These are phyloP conservation scores for Diplodus puntazzo DNA, from an alignment of 2,797 vertebrate species.

Conservation along the genomic window DNA sequence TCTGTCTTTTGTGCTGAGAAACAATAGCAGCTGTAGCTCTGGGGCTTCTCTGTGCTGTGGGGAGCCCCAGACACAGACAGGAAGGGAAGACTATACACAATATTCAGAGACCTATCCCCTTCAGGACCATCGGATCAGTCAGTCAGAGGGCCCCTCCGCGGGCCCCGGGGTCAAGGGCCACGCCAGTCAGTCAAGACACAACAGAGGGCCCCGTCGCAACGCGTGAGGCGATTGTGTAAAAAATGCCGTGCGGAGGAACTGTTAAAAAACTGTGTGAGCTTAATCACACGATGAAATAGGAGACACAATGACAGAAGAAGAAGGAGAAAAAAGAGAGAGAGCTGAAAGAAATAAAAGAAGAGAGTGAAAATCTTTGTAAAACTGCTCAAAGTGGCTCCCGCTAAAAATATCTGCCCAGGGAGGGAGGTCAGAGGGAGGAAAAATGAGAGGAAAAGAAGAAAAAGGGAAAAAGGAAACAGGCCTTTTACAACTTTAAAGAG, in stretches of 20 bases:
- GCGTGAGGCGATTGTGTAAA: conserved; percentile 49
- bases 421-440: conserved; percentile 44
- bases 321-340: conserved; percentile 24
- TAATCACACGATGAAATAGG: conserved; percentile 33
- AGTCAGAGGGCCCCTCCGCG: conserved; percentile 63
- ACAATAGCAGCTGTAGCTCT: conserved; percentile 81
- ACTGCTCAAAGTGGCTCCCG: conserved; percentile 58
- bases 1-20: conserved; percentile 82
- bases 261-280: conserved; percentile 39
- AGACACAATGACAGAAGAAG: conserved; percentile 45
- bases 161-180: conserved; percentile 76
- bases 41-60: conserved; percentile 73
- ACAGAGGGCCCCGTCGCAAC: conserved; percentile 57
- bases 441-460: conserved; percentile 34
- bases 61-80: conserved; percentile 68
- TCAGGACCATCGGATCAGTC: conserved; percentile 73
- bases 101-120: conserved; percentile 74
- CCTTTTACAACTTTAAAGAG: conserved; percentile 92
- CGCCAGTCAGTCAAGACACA: conserved; percentile 79
- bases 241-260: conserved; percentile 37
- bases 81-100: conserved; percentile 63
- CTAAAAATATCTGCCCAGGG: conserved; percentile 76
- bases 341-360: conserved; percentile 33
- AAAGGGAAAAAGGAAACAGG: conserved; percentile 73
- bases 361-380: conserved; percentile 57